Evolutionary conservation across 2,113 vertebrate species (phyloP).

Genomic region (Ornithorhynchus anatinus): DNA sequence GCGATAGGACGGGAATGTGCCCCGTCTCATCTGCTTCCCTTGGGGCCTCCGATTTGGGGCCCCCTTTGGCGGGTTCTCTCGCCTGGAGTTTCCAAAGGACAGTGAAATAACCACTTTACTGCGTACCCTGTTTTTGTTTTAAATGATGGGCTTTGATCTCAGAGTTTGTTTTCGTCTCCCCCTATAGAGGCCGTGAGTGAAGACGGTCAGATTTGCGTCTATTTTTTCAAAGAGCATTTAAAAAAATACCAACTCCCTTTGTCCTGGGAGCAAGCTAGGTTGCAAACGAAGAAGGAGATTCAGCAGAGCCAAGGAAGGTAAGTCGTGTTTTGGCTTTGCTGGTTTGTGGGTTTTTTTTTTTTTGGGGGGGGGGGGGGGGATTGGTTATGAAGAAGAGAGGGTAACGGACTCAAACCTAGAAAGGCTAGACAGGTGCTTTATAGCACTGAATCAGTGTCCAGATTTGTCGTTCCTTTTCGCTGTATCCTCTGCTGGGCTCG

Average conservation of each 20-base stretch:
- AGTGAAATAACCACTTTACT: too few relatives aligned
- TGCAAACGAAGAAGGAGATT: conserved; percentile 74
- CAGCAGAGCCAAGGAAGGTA: conserved; percentile 50
- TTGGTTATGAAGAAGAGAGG: accelerated
- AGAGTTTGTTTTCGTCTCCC: background rate
- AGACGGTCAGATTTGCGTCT: conserved; percentile 86
- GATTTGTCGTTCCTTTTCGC: background rate
- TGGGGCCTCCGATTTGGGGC: too few relatives aligned
- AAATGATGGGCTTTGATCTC: background rate
- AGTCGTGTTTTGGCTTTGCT: conserved; percentile 12
- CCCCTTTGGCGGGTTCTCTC: too few relatives aligned
- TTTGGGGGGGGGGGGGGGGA: too few relatives aligned
- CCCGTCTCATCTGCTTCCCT: too few relatives aligned
- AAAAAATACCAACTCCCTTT: conserved; percentile 77
- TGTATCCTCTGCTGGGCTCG: background rate
- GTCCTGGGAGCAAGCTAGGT: conserved; percentile 79
- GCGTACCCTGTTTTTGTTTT: too few relatives aligned
- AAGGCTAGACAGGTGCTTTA: accelerated
- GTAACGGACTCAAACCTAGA: accelerated
- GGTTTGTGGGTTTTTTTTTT: too few relatives aligned
- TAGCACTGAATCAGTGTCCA: background rate
- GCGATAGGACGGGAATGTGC: too few relatives aligned
- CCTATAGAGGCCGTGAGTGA: conserved; percentile 81
- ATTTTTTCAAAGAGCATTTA: conserved; percentile 79
- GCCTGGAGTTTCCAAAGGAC: too few relatives aligned